Base-by-base conservation (phyloP, 2,113 vertebrate species). In the Prunella fulvescens region DNA sequence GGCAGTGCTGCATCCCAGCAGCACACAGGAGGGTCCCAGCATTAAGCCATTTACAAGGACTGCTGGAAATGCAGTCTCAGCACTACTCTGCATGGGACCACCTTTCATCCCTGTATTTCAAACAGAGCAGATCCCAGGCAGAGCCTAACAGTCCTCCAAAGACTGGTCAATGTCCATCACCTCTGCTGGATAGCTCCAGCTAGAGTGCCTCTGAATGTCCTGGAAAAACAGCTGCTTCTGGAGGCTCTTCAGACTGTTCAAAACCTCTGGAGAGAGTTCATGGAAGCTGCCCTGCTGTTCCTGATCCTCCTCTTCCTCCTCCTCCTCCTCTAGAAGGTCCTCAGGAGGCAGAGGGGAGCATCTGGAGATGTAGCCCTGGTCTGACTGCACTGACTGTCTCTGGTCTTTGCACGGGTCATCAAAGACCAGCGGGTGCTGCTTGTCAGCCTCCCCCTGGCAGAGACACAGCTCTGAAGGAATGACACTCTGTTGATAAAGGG, bases 301-400 rank as follows among this genome's bases (percentile, higher is more conserved):
- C 40, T 89, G 92, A 47, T 83, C 60, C 19, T 90, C 90, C 13
- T 93, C 88, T 1, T 95, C 92, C 1, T 95, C 92, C 1, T 82
- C 96, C 2, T 95, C 94, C 20, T 96, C 97, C 19, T 94, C 96
- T 9, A 57, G 37, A 14, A 94, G 95, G 62, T 97, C 93, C 8
- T 98, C 96, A 4, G 96, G 93, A 33, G 86, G 95, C 67, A 98
- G 98, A 4, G 96, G 97, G 51, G 98, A 98, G 57, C 97, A 97
- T 51, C 98, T 98, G 56, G 99, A 99, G 92, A 98, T 98, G 71
- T 99, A 99, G 58, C 99, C 99, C 84, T 99, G 99, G 96, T 99
- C 99, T 2, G 99, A 99, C 47, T 98, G 98, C 77, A 98, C 97
- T 8, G 97, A 98, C 14, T 97, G 98, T 60, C 97, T 98, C 60